Conservation (phyloP, 2,113 vertebrate genomes). For the Hippocampus guttulatus region DNA sequence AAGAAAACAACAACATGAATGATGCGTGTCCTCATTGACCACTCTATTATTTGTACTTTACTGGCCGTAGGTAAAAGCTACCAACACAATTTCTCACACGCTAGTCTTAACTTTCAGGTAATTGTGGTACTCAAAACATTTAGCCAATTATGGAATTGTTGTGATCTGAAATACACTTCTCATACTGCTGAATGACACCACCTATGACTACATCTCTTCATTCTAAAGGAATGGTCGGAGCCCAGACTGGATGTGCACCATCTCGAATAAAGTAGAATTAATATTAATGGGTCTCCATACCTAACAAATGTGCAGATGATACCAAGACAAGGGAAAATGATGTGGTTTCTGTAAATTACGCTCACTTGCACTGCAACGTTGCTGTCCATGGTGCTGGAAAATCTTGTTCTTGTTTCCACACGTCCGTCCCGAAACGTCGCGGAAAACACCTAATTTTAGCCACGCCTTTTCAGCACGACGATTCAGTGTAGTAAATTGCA, state of each 20-base stretch:
- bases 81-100: not conserved
- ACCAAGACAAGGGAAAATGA: not conserved
- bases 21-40: not conserved
- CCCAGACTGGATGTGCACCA: not conserved
- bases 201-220: not conserved
- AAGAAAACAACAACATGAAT: not conserved
- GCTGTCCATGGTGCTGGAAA: slow-evolving; percentile 13
- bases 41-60: not conserved
- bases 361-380: not conserved
- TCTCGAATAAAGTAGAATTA: not conserved
- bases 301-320: not conserved
- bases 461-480: no score
- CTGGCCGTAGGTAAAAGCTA: no score
- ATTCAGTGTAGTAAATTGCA: not conserved
- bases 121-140: not conserved
- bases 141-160: not conserved
- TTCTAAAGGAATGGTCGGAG: not conserved
- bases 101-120: not conserved
- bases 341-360: not conserved
- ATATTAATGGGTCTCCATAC: not conserved
- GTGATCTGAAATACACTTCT: not conserved
- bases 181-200: no score
- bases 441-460: not conserved
- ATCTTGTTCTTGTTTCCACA: not conserved
- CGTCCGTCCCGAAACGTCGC: no score